Conservation (phyloP, 2,797 vertebrate genomes). For the Thamnophis elegans region DNA sequence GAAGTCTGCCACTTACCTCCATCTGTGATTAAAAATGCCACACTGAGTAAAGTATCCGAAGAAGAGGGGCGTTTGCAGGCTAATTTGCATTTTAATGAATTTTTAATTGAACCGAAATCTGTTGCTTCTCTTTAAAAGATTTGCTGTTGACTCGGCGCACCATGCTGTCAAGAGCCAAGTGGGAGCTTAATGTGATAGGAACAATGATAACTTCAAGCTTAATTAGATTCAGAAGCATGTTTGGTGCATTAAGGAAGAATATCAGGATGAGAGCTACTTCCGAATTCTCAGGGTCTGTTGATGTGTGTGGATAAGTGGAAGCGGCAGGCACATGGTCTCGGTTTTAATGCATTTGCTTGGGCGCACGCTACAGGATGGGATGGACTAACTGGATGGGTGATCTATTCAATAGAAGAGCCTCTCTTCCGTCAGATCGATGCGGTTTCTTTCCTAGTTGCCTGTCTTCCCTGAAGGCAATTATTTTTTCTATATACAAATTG, state of each 20-base stretch:
- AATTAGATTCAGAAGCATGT: slow-evolving; percentile 74
- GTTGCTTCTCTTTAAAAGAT: slow-evolving; percentile 81
- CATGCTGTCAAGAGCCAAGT: slow-evolving; percentile 72
- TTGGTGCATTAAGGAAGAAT: slow-evolving; percentile 47
- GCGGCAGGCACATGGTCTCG: neutral
- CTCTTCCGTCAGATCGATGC: neutral
- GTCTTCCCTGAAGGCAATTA: neutral
- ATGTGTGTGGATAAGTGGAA: neutral
- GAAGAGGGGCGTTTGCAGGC: slow-evolving; percentile 65
- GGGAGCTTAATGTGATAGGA: slow-evolving; percentile 77
- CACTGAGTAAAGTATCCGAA: slow-evolving; percentile 62
- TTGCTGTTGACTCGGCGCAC: slow-evolving; percentile 76
- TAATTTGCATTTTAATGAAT: slow-evolving; percentile 84
- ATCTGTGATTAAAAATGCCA: slow-evolving; percentile 66
- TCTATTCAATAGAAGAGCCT: neutral
- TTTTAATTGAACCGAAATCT: slow-evolving; percentile 84
- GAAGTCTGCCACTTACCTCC: slow-evolving; percentile 61
- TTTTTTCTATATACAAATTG: neutral
- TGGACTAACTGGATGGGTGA: neutral
- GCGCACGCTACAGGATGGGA: too few species aligned
- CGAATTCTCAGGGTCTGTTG: neutral
- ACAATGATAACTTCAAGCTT: slow-evolving; percentile 76
- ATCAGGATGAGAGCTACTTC: slow-evolving; percentile 37
- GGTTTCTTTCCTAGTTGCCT: neutral
- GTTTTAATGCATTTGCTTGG: neutral